A percentile compares a stretch with the other conserved stretches of the same genome.
These are phyloP conservation scores for Lapara coniferarum DNA, from an alignment of 2,888 invertebrate species.

Conservation along the genomic window DNA sequence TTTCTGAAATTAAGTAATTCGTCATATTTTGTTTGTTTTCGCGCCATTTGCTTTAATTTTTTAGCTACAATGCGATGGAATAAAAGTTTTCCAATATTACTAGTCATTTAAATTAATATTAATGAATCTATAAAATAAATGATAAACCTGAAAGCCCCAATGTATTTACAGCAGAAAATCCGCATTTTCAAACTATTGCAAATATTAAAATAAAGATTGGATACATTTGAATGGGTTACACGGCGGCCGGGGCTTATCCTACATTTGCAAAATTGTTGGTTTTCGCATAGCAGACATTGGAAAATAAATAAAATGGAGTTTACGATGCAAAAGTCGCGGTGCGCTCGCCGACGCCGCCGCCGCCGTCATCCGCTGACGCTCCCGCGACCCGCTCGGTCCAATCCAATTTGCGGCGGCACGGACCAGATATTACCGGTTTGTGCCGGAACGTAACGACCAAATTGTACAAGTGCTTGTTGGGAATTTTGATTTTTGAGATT, in stretches of 20 bases:
- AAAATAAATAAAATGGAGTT: constrained; percentile 52
- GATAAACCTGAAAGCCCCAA: background rate
- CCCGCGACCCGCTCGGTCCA: constrained; percentile 49
- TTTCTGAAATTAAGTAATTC: too few relatives aligned
- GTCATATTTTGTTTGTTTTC: too few relatives aligned
- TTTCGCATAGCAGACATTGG: constrained; percentile 33
- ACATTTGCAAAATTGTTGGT: constrained; percentile 22
- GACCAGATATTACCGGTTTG: constrained; percentile 63
- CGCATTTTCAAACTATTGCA: background rate
- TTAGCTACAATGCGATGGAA: too few relatives aligned
- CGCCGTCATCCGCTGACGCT: background rate
- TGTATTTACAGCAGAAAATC: background rate
- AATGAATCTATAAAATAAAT: background rate
- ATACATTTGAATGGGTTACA: constrained; percentile 15
- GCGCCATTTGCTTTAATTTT: too few relatives aligned
- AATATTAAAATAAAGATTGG: constrained; percentile 11
- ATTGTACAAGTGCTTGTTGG: constrained; percentile 36
- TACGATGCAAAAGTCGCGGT: constrained; percentile 56
- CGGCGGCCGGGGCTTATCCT: constrained; percentile 18
- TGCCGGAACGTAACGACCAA: constrained; percentile 30
- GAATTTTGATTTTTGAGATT: constrained; percentile 35
- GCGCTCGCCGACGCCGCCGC: constrained; percentile 30
- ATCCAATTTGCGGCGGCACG: constrained; percentile 70
- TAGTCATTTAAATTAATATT: background rate
- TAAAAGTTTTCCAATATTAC: too few relatives aligned